Evolutionary conservation across 2,113 vertebrate species (phyloP).

Genomic region (Syngnathus typhle): DNA sequence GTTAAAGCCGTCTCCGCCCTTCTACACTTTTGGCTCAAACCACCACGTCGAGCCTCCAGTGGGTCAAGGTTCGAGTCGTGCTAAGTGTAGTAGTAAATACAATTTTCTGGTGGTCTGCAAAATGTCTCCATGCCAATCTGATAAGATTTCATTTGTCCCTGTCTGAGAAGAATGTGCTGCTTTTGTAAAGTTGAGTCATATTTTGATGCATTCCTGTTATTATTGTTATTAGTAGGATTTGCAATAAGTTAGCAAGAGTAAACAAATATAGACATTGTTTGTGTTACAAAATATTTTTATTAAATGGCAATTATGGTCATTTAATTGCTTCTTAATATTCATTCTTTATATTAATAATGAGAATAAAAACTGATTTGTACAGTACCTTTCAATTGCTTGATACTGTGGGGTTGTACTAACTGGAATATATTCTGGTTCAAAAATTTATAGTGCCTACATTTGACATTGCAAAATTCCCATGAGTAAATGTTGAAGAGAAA

Average conservation of each 20-base stretch:
- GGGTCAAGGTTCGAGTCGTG: constrained; percentile 58
- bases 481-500: background rate
- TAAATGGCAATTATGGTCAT: too few relatives aligned
- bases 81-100: constrained; percentile 61
- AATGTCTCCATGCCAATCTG: constrained; percentile 50
- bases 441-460: background rate
- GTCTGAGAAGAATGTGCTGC: background rate
- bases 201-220: too few relatives aligned
- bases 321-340: too few relatives aligned
- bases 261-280: too few relatives aligned
- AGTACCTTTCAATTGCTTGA: too few relatives aligned
- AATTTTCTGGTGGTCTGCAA: constrained; percentile 64
- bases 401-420: background rate
- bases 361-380: background rate
- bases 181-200: constrained; percentile 40
- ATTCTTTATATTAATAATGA: background rate
- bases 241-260: too few relatives aligned
- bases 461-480: background rate
- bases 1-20: constrained; percentile 41
- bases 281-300: too few relatives aligned
- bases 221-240: too few relatives aligned
- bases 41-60: constrained; percentile 6
- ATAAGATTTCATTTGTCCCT: constrained; percentile 47
- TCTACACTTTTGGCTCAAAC: constrained; percentile 39
- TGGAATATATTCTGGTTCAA: background rate